These are phyloP conservation scores for Zaprionus bogoriensis DNA, from an alignment of 2,888 invertebrate species.

Conservation along the genomic window DNA sequence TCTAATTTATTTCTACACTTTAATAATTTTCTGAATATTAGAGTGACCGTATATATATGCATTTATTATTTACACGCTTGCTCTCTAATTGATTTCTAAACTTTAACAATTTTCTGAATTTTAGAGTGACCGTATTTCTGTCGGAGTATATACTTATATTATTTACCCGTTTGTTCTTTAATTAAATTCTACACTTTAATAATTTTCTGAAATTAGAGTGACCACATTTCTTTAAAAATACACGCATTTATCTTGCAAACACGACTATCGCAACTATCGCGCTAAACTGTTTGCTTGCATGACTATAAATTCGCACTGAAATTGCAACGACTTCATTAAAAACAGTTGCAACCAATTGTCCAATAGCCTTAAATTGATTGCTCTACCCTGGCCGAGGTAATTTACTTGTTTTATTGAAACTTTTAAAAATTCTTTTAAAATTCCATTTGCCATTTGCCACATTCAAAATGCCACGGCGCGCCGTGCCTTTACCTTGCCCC, in stretches of 20 bases:
- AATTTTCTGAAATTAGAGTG: no score
- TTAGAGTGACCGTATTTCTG: background rate
- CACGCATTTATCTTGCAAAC: background rate
- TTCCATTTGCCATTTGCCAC: constrained; percentile 7
- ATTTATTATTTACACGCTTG: no score
- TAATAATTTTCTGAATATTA: no score
- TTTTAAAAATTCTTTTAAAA: constrained; percentile 12
- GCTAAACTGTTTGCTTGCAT: background rate
- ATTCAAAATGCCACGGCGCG: background rate
- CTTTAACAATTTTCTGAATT: no score
- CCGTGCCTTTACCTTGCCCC: no score
- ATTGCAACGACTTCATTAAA: constrained; percentile 4
- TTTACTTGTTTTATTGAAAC: constrained; percentile 16
- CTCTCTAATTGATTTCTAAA: background rate
- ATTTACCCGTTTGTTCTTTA: background rate
- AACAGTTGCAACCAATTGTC: constrained; percentile 1
- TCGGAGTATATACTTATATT: background rate
- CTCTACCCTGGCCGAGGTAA: constrained; percentile 2
- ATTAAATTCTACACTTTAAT: no score
- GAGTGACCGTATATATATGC: no score
- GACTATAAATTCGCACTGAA: background rate
- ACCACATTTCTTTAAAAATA: no score
- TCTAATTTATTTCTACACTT: no score
- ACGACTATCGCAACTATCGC: background rate
- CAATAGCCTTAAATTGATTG: constrained; percentile 5